Evolutionary conservation across 1,140 invertebrate species (phyloP).

Genomic region (Reticulitermes speratus): DNA sequence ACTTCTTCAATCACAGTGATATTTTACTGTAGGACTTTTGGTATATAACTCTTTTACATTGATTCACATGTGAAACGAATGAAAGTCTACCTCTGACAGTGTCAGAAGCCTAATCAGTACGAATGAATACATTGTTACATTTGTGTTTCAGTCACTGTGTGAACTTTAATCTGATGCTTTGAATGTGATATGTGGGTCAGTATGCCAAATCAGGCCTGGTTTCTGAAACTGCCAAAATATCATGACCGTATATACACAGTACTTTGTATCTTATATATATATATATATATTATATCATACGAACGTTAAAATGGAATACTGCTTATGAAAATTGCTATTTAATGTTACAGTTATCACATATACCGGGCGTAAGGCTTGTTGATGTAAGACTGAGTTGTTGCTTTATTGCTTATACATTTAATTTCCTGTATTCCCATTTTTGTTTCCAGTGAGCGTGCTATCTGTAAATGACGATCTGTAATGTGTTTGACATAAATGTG

Average conservation of each 20-base stretch:
- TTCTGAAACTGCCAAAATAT: background rate
- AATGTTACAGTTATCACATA: conserved; percentile 1
- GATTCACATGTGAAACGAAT: background rate
- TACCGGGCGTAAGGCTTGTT: conserved; percentile 5
- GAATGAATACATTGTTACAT: background rate
- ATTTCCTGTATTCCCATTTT: background rate
- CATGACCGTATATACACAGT: background rate
- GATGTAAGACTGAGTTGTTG: conserved; percentile 29
- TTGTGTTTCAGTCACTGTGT: background rate
- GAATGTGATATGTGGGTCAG: conserved; percentile 8
- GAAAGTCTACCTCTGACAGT: too few species aligned
- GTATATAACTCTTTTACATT: conserved; percentile 9
- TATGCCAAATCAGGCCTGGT: background rate
- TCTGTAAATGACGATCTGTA: background rate
- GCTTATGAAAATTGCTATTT: background rate
- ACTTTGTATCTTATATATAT: conserved; percentile 4
- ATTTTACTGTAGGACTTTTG: background rate
- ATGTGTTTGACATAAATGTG: conserved; percentile 19
- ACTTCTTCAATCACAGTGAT: background rate
- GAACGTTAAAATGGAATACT: too few species aligned
- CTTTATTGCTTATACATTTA: background rate
- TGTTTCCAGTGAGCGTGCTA: background rate
- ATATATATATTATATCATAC: too few species aligned
- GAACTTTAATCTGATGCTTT: background rate
- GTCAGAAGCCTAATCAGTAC: too few species aligned